Evolutionary conservation across 2,797 vertebrate species (phyloP).

Genomic region (Pseudochaenichthys georgianus): DNA sequence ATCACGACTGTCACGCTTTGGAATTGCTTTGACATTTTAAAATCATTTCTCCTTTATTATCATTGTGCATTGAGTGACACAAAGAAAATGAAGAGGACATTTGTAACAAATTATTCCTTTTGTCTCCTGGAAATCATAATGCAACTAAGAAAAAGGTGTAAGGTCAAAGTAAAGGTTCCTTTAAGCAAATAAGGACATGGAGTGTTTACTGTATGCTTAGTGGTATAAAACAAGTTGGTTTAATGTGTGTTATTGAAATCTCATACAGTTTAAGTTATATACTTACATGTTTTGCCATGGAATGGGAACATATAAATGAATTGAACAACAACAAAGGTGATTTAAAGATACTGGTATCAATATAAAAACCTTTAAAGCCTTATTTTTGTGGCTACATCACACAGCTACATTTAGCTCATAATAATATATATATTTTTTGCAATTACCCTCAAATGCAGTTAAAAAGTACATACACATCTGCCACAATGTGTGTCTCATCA

Average conservation of each 20-base stretch:
- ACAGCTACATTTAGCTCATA: not conserved
- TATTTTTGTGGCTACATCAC: not conserved
- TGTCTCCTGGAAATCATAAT: conserved; percentile 11
- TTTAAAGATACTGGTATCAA: not conserved
- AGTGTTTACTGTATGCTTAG: not conserved
- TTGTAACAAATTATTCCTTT: conserved; percentile 9
- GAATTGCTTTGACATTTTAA: no score
- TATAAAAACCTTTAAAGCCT: not conserved
- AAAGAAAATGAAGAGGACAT: not conserved
- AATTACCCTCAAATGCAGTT: not conserved
- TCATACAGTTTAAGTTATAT: not conserved
- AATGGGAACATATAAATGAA: not conserved
- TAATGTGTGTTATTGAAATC: not conserved
- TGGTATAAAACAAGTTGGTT: not conserved
- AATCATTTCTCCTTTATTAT: not conserved
- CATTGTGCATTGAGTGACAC: not conserved
- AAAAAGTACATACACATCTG: no score
- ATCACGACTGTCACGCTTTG: not conserved
- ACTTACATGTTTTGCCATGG: no score
- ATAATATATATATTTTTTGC: not conserved
- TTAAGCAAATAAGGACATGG: not conserved
- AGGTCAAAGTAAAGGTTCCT: not conserved
- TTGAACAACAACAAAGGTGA: not conserved
- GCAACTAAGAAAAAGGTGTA: not conserved
- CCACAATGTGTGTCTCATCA: not conserved